Evolutionary conservation across 2,797 vertebrate species (phyloP).

Genomic region (Acanthiza pusilla): DNA sequence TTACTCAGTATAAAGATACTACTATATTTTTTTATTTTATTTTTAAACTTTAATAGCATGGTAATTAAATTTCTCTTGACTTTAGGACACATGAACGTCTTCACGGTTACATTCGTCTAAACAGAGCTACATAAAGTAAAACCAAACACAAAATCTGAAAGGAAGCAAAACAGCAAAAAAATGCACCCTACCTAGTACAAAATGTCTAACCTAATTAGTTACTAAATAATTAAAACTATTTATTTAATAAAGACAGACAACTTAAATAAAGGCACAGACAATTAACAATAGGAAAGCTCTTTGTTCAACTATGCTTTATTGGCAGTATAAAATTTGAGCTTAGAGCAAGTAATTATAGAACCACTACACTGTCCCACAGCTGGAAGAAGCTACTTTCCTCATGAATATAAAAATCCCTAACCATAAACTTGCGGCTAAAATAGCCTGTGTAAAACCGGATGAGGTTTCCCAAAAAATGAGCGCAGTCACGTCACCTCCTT

Average conservation of each 20-base stretch:
- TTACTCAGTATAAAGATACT: not conserved
- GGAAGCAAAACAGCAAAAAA: not conserved
- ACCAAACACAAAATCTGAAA: not conserved
- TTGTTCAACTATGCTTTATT: not conserved
- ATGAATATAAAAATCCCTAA: constrained; percentile 1
- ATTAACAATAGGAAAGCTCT: not conserved
- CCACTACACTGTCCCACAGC: not conserved
- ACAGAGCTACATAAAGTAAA: not conserved
- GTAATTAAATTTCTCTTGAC: not conserved
- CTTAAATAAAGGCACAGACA: not conserved
- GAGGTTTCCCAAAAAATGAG: constrained; percentile 36
- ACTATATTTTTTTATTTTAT: not conserved
- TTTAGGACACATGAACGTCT: not conserved
- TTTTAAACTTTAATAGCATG: not conserved
- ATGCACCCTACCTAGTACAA: accelerated
- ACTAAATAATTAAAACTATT: not conserved
- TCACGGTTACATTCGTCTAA: not conserved
- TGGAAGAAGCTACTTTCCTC: not conserved
- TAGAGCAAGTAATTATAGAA: not conserved
- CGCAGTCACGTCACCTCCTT: not conserved
- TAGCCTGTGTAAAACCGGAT: not conserved
- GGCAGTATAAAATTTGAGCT: not conserved
- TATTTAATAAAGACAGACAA: not conserved
- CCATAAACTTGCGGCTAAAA: constrained; percentile 27
- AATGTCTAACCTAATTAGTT: not conserved